Conservation (phyloP, 2,797 vertebrate species). For the Meda fulgida region DNA sequence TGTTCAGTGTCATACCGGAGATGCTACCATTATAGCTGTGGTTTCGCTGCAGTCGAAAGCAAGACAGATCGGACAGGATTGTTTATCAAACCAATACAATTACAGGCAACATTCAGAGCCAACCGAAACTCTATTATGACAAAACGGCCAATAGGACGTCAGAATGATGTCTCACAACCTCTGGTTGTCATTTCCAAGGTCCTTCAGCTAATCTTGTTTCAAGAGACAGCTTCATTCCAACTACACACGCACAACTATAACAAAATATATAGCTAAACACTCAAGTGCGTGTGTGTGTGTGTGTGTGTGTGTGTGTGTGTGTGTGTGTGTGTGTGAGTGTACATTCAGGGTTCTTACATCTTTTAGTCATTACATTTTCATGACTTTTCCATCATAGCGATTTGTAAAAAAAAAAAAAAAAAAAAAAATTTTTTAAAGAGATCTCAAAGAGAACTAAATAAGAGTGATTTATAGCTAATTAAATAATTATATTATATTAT, state of each 20-base stretch:
- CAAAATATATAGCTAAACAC: neutral
- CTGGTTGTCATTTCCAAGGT: constrained; percentile 20
- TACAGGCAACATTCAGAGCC: constrained; percentile 11
- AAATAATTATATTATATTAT: neutral
- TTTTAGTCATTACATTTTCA: neutral
- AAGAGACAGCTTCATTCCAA: constrained; percentile 17
- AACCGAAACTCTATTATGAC: neutral
- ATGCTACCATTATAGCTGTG: neutral
- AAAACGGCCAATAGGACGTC: constrained; percentile 20
- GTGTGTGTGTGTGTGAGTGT: too few species aligned
- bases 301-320: neutral
- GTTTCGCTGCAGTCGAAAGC: neutral
- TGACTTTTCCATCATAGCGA: neutral
- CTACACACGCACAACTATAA: neutral
- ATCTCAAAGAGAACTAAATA: neutral
- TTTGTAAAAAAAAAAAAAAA: neutral
- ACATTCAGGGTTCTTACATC: neutral
- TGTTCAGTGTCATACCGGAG: neutral
- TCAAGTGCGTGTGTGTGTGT: neutral
- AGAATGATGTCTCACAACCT: constrained; percentile 1
- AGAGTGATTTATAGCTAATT: neutral
- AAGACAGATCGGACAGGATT: constrained; percentile 13
- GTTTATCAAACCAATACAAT: constrained; percentile 20
- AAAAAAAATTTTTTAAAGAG: too few species aligned
- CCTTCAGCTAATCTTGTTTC: constrained; percentile 1